A percentile compares a stretch with the other conserved stretches of the same genome.
These are phyloP conservation scores for Sarcophaga peregrina DNA, from an alignment of 1,140 invertebrate species.

Conservation along the genomic window DNA sequence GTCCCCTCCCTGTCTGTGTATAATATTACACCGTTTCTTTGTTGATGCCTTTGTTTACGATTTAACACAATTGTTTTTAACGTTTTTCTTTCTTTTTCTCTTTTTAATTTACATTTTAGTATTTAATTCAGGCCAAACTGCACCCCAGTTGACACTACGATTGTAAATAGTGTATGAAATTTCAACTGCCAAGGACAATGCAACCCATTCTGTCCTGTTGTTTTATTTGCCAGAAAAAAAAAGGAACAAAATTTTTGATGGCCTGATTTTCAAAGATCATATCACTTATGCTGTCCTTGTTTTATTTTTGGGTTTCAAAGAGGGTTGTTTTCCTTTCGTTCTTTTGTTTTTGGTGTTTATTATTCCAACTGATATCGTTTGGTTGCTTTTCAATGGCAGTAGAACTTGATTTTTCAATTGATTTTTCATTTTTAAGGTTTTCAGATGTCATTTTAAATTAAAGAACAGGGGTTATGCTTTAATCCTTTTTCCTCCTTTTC, in stretches of 20 bases:
- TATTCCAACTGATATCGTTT: conserved; percentile 18
- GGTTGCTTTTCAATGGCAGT: background rate
- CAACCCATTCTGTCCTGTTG: conserved; percentile 18
- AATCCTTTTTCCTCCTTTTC: background rate
- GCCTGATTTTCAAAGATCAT: conserved; percentile 4
- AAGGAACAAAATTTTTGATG: background rate
- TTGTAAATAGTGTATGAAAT: background rate
- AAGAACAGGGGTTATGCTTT: conserved; percentile 36
- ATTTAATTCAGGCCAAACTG: conserved; percentile 6
- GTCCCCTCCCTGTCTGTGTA: background rate
- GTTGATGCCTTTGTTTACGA: background rate
- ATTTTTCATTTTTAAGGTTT: conserved; percentile 28
- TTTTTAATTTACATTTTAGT: conserved; percentile 32
- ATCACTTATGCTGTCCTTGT: background rate
- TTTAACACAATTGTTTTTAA: conserved; percentile 41
- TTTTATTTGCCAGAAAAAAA: background rate
- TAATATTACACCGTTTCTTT: background rate
- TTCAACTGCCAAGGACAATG: conserved; percentile 1
- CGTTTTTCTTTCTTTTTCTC: conserved; percentile 23
- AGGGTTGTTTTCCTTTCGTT: background rate
- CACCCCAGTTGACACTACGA: conserved; percentile 29
- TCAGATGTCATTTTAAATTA: background rate
- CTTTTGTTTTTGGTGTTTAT: background rate
- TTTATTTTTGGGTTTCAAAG: background rate
- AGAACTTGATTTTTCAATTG: conserved; percentile 40